These are phyloP conservation scores for Drosophila equinoxialis DNA, from an alignment of 1,140 invertebrate genomes.

Conservation along the genomic window DNA sequence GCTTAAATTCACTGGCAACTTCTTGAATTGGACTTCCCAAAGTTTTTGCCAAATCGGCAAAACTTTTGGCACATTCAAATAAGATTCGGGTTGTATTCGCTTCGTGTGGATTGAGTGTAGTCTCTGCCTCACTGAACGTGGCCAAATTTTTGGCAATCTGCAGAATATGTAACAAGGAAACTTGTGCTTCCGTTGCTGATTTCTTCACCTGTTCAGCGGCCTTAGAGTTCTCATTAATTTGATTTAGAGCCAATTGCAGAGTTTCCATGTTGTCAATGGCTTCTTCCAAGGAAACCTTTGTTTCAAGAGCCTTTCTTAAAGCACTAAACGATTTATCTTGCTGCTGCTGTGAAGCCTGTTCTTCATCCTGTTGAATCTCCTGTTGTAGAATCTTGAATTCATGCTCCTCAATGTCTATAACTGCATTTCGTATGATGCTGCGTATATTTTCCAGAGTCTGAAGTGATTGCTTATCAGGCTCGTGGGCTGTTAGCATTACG, in stretches of 20 bases:
- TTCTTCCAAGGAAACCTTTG: slow-evolving; percentile 71
- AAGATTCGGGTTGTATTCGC: slow-evolving; percentile 57
- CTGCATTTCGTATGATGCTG: slow-evolving; percentile 65
- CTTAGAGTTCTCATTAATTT: slow-evolving; percentile 50
- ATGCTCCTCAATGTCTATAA: slow-evolving; percentile 77
- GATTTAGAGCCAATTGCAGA: slow-evolving; percentile 54
- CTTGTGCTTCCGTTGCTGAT: slow-evolving; percentile 64
- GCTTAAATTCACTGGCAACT: slow-evolving; percentile 37
- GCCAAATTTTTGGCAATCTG: slow-evolving; percentile 64
- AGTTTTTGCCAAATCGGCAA: slow-evolving; percentile 60
- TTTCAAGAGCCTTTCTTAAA: slow-evolving; percentile 65
- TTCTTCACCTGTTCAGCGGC: slow-evolving; percentile 19
- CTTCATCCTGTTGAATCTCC: slow-evolving; percentile 73
- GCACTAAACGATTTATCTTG: slow-evolving; percentile 72
- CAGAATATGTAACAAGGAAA: slow-evolving; percentile 49
- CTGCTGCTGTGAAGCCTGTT: slow-evolving; percentile 57
- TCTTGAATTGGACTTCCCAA: slow-evolving; percentile 38
- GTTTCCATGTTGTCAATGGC: slow-evolving; percentile 57
- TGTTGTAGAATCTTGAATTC: slow-evolving; percentile 76
- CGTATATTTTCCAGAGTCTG: slow-evolving; percentile 64
- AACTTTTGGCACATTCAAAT: slow-evolving; percentile 63
- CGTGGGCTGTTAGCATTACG: slow-evolving; percentile 45
- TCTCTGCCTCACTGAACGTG: slow-evolving; percentile 62
- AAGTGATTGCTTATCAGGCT: slow-evolving; percentile 57
- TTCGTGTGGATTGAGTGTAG: slow-evolving; percentile 49